These are phyloP conservation scores for Urophycis tenuis DNA, from an alignment of 2,797 vertebrate species.

Conservation along the genomic window DNA sequence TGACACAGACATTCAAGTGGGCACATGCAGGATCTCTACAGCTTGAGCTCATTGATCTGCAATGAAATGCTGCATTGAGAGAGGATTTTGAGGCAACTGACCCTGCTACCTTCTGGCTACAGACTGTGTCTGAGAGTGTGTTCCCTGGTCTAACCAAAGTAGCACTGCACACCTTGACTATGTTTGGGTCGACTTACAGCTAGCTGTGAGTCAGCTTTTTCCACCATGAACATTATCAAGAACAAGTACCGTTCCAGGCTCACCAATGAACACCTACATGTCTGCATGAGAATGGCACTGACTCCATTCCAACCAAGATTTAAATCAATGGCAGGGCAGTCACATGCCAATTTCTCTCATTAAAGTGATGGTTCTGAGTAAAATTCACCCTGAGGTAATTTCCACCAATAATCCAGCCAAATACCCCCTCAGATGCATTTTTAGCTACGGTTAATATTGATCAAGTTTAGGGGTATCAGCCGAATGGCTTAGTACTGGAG, in stretches of 20 bases:
- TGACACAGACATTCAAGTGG: conserved; percentile 1
- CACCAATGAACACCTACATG: conserved; percentile 32
- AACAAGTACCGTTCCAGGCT: too few relatives aligned
- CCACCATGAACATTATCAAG: conserved; percentile 31
- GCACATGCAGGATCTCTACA: not conserved
- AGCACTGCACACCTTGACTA: too few relatives aligned
- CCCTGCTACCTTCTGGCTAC: too few relatives aligned
- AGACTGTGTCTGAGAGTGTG: too few relatives aligned
- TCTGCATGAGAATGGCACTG: conserved; percentile 33
- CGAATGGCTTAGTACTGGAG: too few relatives aligned
- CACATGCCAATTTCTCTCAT: conserved; percentile 29
- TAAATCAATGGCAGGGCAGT: conserved; percentile 28
- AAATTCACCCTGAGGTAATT: too few relatives aligned
- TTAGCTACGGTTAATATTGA: too few relatives aligned
- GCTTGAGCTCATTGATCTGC: conserved; percentile 31
- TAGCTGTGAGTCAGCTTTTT: conserved; percentile 24
- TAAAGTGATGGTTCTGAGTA: too few relatives aligned
- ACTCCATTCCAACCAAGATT: conserved; percentile 28
- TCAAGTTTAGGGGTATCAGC: too few relatives aligned
- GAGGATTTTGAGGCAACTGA: conserved; percentile 29
- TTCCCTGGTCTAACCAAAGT: too few relatives aligned
- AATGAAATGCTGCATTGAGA: conserved; percentile 32
- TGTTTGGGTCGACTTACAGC: conserved; percentile 20
- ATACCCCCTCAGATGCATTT: too few relatives aligned
- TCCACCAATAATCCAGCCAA: too few relatives aligned